These are phyloP conservation scores for Brachionus rubens DNA, from an alignment of 1,140 invertebrate genomes.

Conservation along the genomic window DNA sequence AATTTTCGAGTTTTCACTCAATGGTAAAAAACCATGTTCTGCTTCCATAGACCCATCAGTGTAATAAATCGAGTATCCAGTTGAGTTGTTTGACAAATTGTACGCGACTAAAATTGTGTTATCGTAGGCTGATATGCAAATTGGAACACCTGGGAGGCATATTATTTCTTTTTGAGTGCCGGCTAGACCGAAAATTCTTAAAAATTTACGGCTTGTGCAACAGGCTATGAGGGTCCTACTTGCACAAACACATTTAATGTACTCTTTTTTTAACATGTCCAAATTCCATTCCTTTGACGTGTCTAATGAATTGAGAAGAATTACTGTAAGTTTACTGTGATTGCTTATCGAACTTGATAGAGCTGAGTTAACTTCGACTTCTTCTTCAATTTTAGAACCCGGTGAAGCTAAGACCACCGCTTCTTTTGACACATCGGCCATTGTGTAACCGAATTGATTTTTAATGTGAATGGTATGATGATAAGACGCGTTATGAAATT, in stretches of 20 bases:
- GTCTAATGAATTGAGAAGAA: conserved; percentile 72
- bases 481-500: conserved; percentile 84
- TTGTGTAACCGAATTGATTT: conserved; percentile 71
- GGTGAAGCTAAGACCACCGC: conserved; percentile 76
- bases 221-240: conserved; percentile 72
- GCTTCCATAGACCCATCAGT: background rate
- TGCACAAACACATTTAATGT: conserved; percentile 57
- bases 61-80: conserved; percentile 24
- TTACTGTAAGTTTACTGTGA: conserved; percentile 69
- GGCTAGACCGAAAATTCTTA: conserved; percentile 77
- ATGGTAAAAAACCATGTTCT: conserved; percentile 21
- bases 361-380: background rate
- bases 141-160: conserved; percentile 69
- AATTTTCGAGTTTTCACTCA: conserved; percentile 17
- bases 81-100: conserved; percentile 63
- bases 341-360: background rate
- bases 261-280: conserved; percentile 73
- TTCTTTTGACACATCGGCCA: conserved; percentile 76
- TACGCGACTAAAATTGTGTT: conserved; percentile 74
- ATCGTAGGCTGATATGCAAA: conserved; percentile 69
- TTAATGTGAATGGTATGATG: conserved; percentile 84
- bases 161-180: conserved; percentile 79
- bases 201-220: conserved; percentile 69
- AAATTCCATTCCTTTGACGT: conserved; percentile 82
- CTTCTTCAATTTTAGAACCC: conserved; percentile 52